Conservation (phyloP, 2,113 vertebrate genomes). For the Pygoscelis antarcticus region DNA sequence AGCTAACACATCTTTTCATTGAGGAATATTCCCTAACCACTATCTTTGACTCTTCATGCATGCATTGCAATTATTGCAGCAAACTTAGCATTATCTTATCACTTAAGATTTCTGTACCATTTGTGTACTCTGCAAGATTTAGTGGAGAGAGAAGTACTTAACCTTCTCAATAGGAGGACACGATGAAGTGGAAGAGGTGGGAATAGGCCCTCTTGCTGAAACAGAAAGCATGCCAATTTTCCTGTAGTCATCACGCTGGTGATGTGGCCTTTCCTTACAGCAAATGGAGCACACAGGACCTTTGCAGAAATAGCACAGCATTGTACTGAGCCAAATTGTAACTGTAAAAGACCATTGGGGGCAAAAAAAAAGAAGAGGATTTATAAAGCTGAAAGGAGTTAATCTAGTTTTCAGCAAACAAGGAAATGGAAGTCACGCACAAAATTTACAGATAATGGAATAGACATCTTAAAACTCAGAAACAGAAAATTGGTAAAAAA, state of each 20-base stretch:
- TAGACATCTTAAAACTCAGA: neutral
- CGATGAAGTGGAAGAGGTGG: neutral
- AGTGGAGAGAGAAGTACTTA: neutral
- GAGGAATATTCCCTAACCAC: neutral
- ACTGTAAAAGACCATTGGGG: rapidly evolving
- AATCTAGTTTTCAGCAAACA: neutral
- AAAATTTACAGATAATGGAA: neutral
- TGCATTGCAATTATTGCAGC: neutral
- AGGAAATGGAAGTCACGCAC: neutral
- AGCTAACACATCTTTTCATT: neutral
- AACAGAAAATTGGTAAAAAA: neutral
- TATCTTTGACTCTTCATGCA: neutral
- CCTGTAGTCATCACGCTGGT: neutral
- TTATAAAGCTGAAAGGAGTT: neutral
- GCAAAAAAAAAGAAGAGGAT: neutral
- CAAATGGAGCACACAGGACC: neutral
- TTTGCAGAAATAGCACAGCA: neutral
- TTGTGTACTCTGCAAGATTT: neutral
- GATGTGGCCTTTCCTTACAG: neutral
- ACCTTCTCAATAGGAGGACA: neutral
- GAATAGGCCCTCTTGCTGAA: neutral
- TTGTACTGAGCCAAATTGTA: neutral
- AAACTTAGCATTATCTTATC: neutral
- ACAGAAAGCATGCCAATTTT: neutral
- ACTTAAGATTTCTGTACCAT: neutral